Evolutionary conservation across 2,888 invertebrate genomes (phyloP).

Genomic region (Chirona hameri): DNA sequence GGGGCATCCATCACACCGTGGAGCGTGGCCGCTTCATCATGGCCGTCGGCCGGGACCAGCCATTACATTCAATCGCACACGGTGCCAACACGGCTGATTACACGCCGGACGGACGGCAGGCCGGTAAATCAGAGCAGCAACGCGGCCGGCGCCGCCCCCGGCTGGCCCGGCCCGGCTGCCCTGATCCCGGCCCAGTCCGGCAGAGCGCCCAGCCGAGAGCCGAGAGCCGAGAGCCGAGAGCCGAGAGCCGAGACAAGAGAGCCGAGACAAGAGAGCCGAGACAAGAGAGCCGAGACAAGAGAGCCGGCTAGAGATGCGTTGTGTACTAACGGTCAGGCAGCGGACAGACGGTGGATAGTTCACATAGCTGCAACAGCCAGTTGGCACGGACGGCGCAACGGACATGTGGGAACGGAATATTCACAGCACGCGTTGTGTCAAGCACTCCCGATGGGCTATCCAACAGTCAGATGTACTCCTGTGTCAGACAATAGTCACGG

Average conservation of each 20-base stretch:
- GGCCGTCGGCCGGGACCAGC: neutral
- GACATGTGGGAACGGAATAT: no score
- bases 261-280: no score
- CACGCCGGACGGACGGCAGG: neutral
- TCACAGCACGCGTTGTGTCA: no score
- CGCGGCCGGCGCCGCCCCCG: neutral
- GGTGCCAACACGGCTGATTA: neutral
- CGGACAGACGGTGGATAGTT: neutral
- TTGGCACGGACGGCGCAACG: neutral
- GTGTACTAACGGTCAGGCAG: no score
- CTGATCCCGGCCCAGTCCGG: neutral
- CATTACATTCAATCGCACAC: constrained; percentile 27
- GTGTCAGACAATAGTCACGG: no score
- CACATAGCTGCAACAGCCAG: neutral
- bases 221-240: no score
- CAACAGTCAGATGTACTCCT: no score
- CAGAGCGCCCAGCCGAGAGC: neutral
- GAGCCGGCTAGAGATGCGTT: no score
- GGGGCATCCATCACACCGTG: neutral
- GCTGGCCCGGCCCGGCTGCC: no score
- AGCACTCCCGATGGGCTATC: no score
- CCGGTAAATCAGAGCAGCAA: neutral
- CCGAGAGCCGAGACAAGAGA: no score
- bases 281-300: no score
- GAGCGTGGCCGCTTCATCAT: neutral